Evolutionary conservation across 1,140 invertebrate genomes (phyloP).

Genomic region (Chrysomallon squamiferum): DNA sequence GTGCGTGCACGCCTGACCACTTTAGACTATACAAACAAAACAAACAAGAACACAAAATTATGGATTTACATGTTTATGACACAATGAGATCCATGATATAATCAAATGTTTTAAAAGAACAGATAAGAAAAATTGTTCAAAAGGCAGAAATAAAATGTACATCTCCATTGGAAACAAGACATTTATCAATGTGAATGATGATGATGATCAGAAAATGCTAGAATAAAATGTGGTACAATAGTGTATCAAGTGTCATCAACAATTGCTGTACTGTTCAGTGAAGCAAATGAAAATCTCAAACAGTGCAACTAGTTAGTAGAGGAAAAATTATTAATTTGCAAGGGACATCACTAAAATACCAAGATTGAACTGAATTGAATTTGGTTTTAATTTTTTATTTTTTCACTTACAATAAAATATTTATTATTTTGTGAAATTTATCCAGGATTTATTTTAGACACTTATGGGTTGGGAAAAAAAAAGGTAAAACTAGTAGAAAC

Average conservation of each 20-base stretch:
- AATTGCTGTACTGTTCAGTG: neutral
- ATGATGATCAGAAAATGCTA: neutral
- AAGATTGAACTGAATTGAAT: neutral
- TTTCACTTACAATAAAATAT: too few relatives aligned
- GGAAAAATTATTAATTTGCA: neutral
- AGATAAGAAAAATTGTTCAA: constrained; percentile 14
- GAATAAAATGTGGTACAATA: neutral
- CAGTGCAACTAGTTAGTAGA: neutral
- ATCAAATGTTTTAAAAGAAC: constrained; percentile 10
- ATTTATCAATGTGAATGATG: neutral
- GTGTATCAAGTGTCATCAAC: neutral
- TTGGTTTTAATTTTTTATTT: too few relatives aligned
- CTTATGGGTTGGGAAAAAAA: too few relatives aligned
- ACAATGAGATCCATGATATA: constrained; percentile 27
- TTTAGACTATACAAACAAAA: neutral
- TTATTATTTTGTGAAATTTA: too few relatives aligned
- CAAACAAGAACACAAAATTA: neutral
- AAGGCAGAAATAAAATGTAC: constrained; percentile 23
- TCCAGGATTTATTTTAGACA: too few relatives aligned
- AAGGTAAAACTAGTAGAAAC: too few relatives aligned
- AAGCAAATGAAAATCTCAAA: neutral
- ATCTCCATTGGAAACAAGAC: constrained; percentile 14
- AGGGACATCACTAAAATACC: neutral
- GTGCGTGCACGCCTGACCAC: constrained; percentile 1
- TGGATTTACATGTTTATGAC: constrained; percentile 15